Evolutionary conservation across 2,113 vertebrate genomes (phyloP), one percentile per base, ranked within the genome.

Genomic region (Meriones unguiculatus): DNA sequence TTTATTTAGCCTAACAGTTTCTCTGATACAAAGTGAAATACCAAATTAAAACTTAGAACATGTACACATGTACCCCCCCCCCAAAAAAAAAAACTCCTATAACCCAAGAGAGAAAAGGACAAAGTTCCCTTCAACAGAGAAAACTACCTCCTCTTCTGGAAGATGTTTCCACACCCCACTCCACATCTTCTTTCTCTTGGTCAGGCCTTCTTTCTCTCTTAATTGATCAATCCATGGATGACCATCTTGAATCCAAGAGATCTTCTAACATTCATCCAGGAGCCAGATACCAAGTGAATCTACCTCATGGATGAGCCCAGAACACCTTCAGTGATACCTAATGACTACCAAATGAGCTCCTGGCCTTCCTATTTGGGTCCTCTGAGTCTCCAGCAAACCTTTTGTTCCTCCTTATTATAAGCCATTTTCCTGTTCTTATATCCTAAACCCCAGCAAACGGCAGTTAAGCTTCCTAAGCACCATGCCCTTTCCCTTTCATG

Each of bases 401-500:
- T 86, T 52, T 73, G 1, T 46, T 82, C 46, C 85, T 67, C 77
- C 35, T 41, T 57, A 82, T 35, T 54, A 62, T 73, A 35, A 73
- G 28, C 38, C 59, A 59, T 38, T 14, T 59, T 73, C 90, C 62
- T 89, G 67, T 54, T 78, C 30, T 18, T 13, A 38, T 1, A 28
- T 41, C 54, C 46, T n/a, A 91, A 93, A 92, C 88, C 64, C 46
- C 24, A 52, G 50, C 80, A 86, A 88, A 81, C 30, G 54, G 69
- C 38, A 65, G 72, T 81, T 90, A 96, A 95, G 76, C 70, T 78
- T 92, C 81, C 80, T 54, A 46, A 90, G 69, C 64, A 70, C 30
- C 35, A 11, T 70, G 77, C 50, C 73, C 64, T 87, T 96, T 94
- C 50, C 73, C 64, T 87, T 96, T 94, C 70, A 78, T 52, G 90